Evolutionary conservation across 92 coral and sea anemone species (phyloP).

Genomic region (Plumapathes pennacea): DNA sequence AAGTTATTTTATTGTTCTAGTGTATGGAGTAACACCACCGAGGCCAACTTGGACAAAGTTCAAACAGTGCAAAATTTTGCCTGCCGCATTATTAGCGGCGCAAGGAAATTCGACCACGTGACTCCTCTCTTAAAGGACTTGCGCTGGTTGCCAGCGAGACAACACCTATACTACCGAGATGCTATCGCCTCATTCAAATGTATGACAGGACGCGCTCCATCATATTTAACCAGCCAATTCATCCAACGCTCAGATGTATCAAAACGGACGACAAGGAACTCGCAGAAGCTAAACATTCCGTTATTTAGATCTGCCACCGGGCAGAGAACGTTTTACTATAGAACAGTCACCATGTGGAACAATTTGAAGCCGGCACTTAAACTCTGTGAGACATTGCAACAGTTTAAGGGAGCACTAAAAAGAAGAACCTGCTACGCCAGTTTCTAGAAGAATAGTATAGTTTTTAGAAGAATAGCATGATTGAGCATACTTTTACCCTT

Average conservation of each 20-base stretch:
- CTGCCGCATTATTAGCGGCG: background rate
- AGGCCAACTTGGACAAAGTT: constrained; percentile 1
- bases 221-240: constrained; percentile 24
- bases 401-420: too few relatives aligned
- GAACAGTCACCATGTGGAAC: too few relatives aligned
- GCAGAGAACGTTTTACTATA: too few relatives aligned
- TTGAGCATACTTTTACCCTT: too few relatives aligned
- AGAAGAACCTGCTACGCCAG: too few relatives aligned
- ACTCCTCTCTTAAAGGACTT: constrained; percentile 47
- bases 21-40: background rate
- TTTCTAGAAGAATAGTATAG: too few relatives aligned
- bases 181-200: constrained; percentile 27
- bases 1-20: constrained; percentile 1
- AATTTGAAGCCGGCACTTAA: too few relatives aligned
- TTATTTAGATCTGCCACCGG: constrained; percentile 34
- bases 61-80: constrained; percentile 1
- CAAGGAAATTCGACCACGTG: constrained; percentile 33
- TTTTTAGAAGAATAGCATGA: too few relatives aligned
- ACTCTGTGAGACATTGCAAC: too few relatives aligned
- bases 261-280: constrained; percentile 26
- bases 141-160: constrained; percentile 17
- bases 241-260: constrained; percentile 24
- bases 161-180: constrained; percentile 10
- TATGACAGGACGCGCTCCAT: constrained; percentile 21
- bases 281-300: constrained; percentile 44